Percentiles rank a stretch among this genome's conserved stretches.
Evolutionary conservation across 2,888 invertebrate genomes (phyloP).

Genomic region (Stenolophus ochropezus): DNA sequence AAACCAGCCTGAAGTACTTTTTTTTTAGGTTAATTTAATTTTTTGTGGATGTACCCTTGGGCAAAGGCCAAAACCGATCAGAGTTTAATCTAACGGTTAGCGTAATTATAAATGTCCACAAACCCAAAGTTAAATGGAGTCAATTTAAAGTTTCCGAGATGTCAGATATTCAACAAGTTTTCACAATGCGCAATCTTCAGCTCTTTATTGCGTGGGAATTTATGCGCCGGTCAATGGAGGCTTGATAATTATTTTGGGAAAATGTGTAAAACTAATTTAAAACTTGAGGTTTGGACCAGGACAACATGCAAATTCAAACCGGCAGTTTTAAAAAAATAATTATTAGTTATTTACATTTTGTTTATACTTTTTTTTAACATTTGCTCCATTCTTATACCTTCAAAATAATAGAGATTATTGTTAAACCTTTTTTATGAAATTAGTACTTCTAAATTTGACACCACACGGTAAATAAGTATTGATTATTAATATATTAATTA

Average conservation of each 20-base stretch:
- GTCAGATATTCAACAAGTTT: constrained; percentile 58
- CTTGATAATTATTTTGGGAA: constrained; percentile 52
- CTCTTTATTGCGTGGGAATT: constrained; percentile 28
- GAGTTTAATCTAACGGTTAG: background rate
- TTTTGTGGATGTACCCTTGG: too few species aligned
- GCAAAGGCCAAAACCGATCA: background rate
- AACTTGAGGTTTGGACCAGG: background rate
- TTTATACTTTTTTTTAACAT: background rate
- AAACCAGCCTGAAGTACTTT: too few species aligned
- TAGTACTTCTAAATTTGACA: too few species aligned
- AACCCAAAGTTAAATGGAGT: constrained; percentile 56
- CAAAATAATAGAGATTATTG: too few species aligned
- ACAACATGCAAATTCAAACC: background rate
- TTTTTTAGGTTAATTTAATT: too few species aligned
- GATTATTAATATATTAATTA: too few species aligned
- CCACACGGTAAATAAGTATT: too few species aligned
- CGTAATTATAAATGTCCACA: constrained; percentile 29
- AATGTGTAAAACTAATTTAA: constrained; percentile 43
- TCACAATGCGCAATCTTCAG: constrained; percentile 8
- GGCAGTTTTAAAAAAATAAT: background rate
- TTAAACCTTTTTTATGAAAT: too few species aligned
- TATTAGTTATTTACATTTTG: background rate
- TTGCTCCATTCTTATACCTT: too few species aligned
- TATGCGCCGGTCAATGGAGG: constrained; percentile 21
- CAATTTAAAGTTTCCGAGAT: constrained; percentile 57